Evolutionary conservation across 2,888 invertebrate species (phyloP).

Genomic region (Lithosia quadra): DNA sequence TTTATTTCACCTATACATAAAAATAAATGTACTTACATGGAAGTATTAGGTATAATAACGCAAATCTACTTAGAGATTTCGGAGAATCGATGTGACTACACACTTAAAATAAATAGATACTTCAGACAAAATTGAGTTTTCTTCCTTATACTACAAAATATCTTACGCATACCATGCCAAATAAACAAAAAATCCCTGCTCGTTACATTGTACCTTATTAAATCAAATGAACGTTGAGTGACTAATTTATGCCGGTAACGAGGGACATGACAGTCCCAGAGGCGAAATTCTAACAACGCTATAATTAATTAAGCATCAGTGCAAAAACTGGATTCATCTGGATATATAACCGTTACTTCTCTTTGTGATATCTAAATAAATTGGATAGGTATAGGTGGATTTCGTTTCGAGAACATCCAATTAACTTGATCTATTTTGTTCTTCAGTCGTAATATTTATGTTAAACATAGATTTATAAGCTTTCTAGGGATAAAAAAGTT

Average conservation of each 20-base stretch:
- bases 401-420: constrained; percentile 5
- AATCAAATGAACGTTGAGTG: constrained; percentile 22
- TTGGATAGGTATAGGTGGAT: constrained; percentile 20
- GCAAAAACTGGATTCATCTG: constrained; percentile 38
- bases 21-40: too few species aligned
- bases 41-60: not conserved
- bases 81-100: not conserved
- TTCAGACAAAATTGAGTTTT: not conserved
- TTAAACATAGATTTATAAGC: not conserved
- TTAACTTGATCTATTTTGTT: not conserved
- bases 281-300: constrained; percentile 43
- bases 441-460: not conserved
- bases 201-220: constrained; percentile 8
- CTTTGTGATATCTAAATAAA: constrained; percentile 11
- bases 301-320: constrained; percentile 60
- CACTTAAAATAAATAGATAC: not conserved
- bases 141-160: not conserved
- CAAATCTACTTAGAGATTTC: not conserved
- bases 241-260: constrained; percentile 34
- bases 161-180: not conserved
- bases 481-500: not conserved
- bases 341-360: constrained; percentile 19
- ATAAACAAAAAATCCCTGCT: constrained; percentile 3
- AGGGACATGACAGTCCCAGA: constrained; percentile 34
- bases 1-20: too few species aligned